phyloP scores from a whole-genome alignment of 1,140 invertebrate species.

The Solenopsis fugax region DNA sequence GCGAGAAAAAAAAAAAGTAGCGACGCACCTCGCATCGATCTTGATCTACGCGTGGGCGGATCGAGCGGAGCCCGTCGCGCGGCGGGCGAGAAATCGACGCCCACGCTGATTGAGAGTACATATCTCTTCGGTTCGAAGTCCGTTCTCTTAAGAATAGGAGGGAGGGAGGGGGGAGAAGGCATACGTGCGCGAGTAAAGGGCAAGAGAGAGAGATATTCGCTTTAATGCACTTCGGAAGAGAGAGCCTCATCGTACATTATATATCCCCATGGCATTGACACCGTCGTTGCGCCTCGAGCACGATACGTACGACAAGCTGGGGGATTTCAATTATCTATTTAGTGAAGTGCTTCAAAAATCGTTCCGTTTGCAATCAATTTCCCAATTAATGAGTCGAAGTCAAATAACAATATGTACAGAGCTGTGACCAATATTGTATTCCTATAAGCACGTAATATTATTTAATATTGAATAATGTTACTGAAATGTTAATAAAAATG shows the following conservation, averaged over 20 bases:
- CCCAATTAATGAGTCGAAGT: background rate
- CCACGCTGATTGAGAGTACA: slow-evolving; percentile 81
- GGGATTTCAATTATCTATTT: slow-evolving; percentile 60
- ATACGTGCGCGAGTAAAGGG: slow-evolving; percentile 27
- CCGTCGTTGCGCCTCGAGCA: slow-evolving; percentile 30
- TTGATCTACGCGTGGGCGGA: slow-evolving; percentile 74
- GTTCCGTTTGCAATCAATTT: background rate
- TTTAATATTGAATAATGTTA: no score
- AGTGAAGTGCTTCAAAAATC: background rate
- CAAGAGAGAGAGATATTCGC: slow-evolving; percentile 2
- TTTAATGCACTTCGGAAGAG: slow-evolving; percentile 34
- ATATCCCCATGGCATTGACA: slow-evolving; percentile 73
- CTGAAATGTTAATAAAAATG: no score
- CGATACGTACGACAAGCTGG: slow-evolving; percentile 15
- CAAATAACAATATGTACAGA: background rate
- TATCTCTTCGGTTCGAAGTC: slow-evolving; percentile 72
- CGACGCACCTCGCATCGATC: slow-evolving; percentile 58
- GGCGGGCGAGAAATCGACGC: slow-evolving; percentile 67
- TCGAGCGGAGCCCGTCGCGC: slow-evolving; percentile 63
- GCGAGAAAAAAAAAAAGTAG: background rate
- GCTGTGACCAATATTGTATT: background rate
- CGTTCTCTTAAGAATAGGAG: slow-evolving; percentile 32
- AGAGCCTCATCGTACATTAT: background rate
- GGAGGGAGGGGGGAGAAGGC: slow-evolving; percentile 13
- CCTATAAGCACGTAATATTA: no score